Conservation (phyloP, 2,888 invertebrate genomes). For the Heliconius sara region DNA sequence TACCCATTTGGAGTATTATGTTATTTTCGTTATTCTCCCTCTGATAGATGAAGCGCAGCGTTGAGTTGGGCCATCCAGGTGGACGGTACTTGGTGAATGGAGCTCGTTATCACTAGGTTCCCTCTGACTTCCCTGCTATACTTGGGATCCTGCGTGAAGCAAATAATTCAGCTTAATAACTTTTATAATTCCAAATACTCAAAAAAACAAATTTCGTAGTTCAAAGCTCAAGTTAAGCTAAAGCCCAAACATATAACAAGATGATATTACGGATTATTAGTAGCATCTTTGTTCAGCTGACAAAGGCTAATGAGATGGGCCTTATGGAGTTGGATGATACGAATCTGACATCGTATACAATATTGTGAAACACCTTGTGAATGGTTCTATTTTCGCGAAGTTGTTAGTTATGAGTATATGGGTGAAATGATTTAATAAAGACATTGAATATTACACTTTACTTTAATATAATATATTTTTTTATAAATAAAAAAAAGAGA, state of each 20-base stretch:
- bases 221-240: background rate
- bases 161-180: too few species aligned
- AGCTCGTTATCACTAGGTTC: background rate
- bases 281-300: constrained; percentile 33
- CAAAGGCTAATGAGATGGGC: constrained; percentile 34
- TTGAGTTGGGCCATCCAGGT: too few species aligned
- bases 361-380: background rate
- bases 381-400: background rate
- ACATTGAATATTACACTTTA: too few species aligned
- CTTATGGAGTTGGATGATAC: constrained; percentile 13
- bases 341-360: background rate
- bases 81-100: too few species aligned
- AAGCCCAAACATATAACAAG: background rate
- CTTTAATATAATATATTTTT: too few species aligned
- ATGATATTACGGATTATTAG: constrained; percentile 17
- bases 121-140: background rate
- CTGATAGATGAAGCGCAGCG: too few species aligned
- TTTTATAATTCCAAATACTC: background rate
- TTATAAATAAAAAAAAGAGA: too few species aligned
- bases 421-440: background rate
- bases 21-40: background rate
- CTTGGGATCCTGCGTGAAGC: background rate
- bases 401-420: background rate
- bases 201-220: background rate
- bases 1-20: background rate